Base-by-base conservation (phyloP, 2,113 vertebrate genomes). In the Strix uralensis region DNA sequence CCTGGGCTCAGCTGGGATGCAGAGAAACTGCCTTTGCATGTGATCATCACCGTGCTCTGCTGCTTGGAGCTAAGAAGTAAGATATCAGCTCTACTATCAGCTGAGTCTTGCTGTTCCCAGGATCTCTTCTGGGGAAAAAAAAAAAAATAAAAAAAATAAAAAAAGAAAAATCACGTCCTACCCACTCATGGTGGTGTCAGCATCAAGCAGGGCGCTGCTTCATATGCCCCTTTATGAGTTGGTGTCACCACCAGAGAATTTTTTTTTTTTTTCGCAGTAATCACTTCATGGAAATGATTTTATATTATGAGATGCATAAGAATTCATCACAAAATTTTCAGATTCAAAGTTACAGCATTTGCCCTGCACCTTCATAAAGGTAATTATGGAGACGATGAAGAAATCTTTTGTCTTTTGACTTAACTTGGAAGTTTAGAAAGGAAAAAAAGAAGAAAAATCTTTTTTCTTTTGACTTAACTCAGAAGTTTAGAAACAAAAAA, bases 171-270 rank as follows among this genome's bases (percentile, higher is more conserved):
- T 9, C 23, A 38, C 1, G 2, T 36, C 30, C 42, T 15, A 11
- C 23, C 29, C 15, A 16, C 36, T 78, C 17, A 2, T 2, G 22
- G 30, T 17, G 34, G n/a, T 18, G 20, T 12, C 25, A 13, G 47
- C 38, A 61, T 22, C 81, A 36, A 16, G 49, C 29, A 46, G 6
- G 4, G 8, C 9, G 15, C 74, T 3, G 13, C 38, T 13, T 62
- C 55, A 5, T 12, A 4, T 7, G 19, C 17, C 32, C 36, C 63
- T 61, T 26, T 7, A 3, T 1, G n/a, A 55, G 15, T 1, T 34
- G 22, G 38, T 14, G n/a, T 59, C 62, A 58, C 36, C 72, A 26
- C 44, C 44, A 32, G 25, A 18, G 30, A 62, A 55, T 30, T 18
- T 4, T 46, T 9, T 30, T n/a, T 63, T 20, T 26, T 77, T 26